A percentile compares a stretch with the other conserved stretches of the same genome.
Conservation (phyloP, 2,888 invertebrate species). For the Panopea generosa region DNA sequence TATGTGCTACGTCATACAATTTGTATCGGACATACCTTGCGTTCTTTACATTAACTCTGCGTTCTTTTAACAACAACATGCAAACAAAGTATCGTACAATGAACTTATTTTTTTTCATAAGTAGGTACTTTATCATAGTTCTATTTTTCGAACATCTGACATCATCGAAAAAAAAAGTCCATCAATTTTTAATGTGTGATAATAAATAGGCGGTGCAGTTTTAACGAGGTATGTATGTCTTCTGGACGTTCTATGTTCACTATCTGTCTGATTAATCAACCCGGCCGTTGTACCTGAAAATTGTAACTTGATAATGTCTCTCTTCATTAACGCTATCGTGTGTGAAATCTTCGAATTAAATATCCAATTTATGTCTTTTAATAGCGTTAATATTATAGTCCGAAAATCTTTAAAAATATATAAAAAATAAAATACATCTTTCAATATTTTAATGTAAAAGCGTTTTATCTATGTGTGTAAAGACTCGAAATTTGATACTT, state of each 20-base stretch:
- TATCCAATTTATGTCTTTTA: conserved; percentile 5
- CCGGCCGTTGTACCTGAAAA: not conserved
- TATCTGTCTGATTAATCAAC: conserved; percentile 1
- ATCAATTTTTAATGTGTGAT: not conserved
- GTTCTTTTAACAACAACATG: too few species aligned
- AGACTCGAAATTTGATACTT: not conserved
- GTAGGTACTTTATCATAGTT: too few species aligned
- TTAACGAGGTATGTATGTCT: not conserved
- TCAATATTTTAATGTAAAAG: too few species aligned
- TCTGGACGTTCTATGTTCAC: not conserved
- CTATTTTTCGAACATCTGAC: too few species aligned
- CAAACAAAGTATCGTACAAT: too few species aligned
- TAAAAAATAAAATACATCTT: too few species aligned
- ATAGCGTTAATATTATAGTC: not conserved
- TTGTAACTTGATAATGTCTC: not conserved
- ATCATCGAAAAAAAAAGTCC: too few species aligned
- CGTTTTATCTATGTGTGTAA: not conserved
- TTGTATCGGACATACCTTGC: too few species aligned
- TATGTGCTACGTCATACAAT: too few species aligned
- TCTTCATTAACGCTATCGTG: conserved; percentile 9
- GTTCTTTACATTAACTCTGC: too few species aligned
- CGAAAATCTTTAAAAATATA: too few species aligned
- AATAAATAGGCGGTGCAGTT: not conserved
- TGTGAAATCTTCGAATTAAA: conserved; percentile 9
- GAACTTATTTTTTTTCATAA: too few species aligned